phyloP scores from a whole-genome alignment of 2,888 invertebrate species.

The Sarcophaga variegata region DNA sequence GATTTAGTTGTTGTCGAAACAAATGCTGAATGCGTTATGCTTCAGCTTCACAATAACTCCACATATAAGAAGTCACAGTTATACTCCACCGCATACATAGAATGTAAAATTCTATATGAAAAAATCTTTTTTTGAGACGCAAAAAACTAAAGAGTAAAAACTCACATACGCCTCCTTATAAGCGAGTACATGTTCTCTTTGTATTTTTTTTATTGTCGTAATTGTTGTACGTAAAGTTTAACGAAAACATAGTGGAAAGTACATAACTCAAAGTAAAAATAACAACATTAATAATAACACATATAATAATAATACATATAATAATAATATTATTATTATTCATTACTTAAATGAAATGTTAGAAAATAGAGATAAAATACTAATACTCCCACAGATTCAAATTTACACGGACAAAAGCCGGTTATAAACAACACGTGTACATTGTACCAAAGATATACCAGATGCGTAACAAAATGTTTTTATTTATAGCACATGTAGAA shows the following conservation, averaged over 20 bases:
- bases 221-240: constrained; percentile 4
- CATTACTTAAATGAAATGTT: constrained; percentile 1
- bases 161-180: too few species aligned
- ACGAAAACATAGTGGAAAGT: neutral
- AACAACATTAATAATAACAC: neutral
- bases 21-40: constrained; percentile 54
- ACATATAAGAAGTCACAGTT: constrained; percentile 4
- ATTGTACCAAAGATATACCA: too few species aligned
- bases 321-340: constrained; percentile 2
- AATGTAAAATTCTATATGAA: neutral
- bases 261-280: neutral
- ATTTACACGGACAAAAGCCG: constrained; percentile 28
- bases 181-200: neutral
- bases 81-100: constrained; percentile 5
- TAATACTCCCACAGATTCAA: neutral
- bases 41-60: constrained; percentile 52
- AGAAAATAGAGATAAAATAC: constrained; percentile 45
- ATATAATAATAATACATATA: neutral
- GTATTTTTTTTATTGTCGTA: neutral
- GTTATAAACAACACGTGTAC: constrained; percentile 25
- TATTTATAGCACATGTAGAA: too few species aligned
- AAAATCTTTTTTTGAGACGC: neutral
- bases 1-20: constrained; percentile 48
- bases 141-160: neutral
- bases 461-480: too few species aligned